Evolutionary conservation across 2,113 vertebrate species (phyloP).

Genomic region (Crypturellus undulatus): DNA sequence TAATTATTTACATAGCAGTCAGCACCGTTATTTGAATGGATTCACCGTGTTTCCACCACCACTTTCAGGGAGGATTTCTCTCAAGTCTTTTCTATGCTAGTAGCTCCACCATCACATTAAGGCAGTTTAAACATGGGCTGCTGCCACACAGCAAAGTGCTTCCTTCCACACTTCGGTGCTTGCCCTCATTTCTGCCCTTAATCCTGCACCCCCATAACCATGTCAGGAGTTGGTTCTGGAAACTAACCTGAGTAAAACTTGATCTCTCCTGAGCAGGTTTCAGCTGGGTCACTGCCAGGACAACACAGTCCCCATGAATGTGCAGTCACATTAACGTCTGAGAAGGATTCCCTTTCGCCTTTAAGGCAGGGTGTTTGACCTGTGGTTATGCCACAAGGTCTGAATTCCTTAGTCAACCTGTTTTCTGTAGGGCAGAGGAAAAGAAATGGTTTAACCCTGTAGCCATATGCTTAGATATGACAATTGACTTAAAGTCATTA

Average conservation of each 20-base stretch:
- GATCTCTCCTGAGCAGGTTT: background rate
- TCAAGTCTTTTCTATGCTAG: background rate
- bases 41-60: background rate
- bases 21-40: background rate
- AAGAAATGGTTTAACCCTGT: background rate
- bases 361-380: background rate
- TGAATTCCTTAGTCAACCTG: background rate
- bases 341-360: background rate
- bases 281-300: background rate
- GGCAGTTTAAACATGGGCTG: background rate
- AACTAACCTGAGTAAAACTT: background rate
- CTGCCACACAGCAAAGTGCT: background rate
- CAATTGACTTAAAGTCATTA: background rate
- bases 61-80: no score
- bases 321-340: background rate
- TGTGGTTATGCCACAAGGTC: rapidly evolving
- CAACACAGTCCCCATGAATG: rapidly evolving
- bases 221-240: background rate
- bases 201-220: background rate
- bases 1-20: background rate
- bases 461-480: background rate
- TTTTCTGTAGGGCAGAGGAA: background rate
- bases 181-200: background rate
- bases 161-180: rapidly evolving
- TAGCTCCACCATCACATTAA: background rate